Percentiles rank a stretch among this genome's conserved stretches.
phyloP scores from a whole-genome alignment of 2,113 vertebrate genomes.

The Sturnus vulgaris region DNA sequence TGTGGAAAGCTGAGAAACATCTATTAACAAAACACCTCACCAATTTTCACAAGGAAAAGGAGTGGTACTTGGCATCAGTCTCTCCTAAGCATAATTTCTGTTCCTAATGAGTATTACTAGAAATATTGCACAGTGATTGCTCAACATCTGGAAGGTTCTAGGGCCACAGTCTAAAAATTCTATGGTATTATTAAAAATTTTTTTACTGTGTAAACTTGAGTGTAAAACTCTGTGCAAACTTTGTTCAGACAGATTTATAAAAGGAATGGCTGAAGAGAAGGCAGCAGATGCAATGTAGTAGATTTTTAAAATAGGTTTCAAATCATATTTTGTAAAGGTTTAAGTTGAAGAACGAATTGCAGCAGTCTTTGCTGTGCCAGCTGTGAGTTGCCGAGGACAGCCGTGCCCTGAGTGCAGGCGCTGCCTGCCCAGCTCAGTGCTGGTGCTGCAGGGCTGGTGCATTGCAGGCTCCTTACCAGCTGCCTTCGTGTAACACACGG shows the following conservation, averaged over 20 bases:
- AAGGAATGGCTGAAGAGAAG: not conserved
- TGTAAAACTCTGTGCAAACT: not conserved
- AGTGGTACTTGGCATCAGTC: not conserved
- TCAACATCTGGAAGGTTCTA: not conserved
- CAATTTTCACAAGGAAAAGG: not conserved
- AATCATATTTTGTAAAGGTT: not conserved
- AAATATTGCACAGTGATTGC: not conserved
- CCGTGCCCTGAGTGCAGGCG: not conserved
- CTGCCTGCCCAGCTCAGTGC: not conserved
- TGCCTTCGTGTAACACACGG: accelerated
- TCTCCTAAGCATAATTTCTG: not conserved
- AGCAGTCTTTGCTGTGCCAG: not conserved
- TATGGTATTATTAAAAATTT: not conserved
- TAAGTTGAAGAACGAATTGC: not conserved
- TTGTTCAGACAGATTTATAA: not conserved
- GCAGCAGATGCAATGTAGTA: not conserved
- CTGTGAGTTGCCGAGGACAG: not conserved
- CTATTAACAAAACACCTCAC: not conserved
- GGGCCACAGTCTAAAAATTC: not conserved
- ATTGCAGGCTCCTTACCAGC: not conserved
- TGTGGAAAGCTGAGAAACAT: not conserved
- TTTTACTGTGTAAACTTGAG: not conserved
- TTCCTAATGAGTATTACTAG: not conserved
- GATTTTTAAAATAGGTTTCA: not conserved
- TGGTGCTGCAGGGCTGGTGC: not conserved